A percentile compares a stretch with the other conserved stretches of the same genome.
Evolutionary conservation across 2,113 vertebrate genomes (phyloP).

Genomic region (Harpagus bidentatus): DNA sequence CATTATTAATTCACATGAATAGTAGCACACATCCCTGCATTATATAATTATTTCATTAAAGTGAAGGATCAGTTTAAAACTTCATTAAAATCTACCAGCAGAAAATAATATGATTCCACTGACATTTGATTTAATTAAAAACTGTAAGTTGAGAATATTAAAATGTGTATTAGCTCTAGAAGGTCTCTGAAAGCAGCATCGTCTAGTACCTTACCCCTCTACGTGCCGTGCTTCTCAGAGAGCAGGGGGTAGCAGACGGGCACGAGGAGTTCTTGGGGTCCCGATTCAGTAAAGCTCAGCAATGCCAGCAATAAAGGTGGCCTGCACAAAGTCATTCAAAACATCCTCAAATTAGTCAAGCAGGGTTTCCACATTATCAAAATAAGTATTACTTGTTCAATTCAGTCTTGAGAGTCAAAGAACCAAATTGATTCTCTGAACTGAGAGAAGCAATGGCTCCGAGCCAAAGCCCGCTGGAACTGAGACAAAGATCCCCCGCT

Average conservation of each 20-base stretch:
- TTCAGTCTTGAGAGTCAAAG: background rate
- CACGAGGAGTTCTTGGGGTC: background rate
- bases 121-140: conserved; percentile 47
- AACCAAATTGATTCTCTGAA: conserved; percentile 9
- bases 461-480: background rate
- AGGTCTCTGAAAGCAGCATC: background rate
- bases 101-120: conserved; percentile 40
- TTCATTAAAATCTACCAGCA: conserved; percentile 27
- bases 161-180: background rate
- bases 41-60: conserved; percentile 26
- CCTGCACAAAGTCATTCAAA: background rate
- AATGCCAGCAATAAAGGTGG: background rate
- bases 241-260: fast-evolving
- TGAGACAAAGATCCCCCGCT: conserved; percentile 18
- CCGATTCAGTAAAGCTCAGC: background rate
- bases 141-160: background rate
- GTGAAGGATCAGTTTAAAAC: conserved; percentile 27
- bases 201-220: background rate
- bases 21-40: background rate
- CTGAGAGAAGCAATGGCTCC: background rate
- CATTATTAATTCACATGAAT: background rate
- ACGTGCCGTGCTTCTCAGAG: fast-evolving
- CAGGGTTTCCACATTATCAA: background rate
- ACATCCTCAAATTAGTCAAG: background rate
- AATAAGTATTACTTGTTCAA: background rate